These are phyloP conservation scores for Palaemon carinicauda DNA, from an alignment of 1,140 invertebrate species.

Conservation along the genomic window DNA sequence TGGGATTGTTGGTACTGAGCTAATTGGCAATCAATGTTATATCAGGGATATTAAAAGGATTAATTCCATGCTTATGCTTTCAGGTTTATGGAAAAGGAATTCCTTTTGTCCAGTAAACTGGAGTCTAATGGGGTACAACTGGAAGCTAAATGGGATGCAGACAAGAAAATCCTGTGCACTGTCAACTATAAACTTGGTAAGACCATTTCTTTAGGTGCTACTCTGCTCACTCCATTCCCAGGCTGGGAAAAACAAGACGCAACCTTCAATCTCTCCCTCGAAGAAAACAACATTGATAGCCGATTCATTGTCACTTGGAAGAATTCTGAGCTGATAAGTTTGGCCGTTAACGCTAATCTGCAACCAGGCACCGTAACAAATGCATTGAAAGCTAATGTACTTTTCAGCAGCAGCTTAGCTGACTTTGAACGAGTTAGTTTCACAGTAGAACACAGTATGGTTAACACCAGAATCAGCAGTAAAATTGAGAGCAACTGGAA, in stretches of 20 bases:
- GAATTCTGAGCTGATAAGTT: conserved; percentile 25
- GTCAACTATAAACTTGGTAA: conserved; percentile 27
- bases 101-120: not conserved
- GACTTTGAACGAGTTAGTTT: conserved; percentile 19
- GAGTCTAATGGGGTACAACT: conserved; percentile 4
- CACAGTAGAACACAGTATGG: conserved; percentile 25
- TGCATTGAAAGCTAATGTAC: not conserved
- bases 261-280: conserved; percentile 4
- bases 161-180: not conserved
- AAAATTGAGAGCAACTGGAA: conserved; percentile 25
- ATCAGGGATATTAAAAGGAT: no score
- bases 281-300: conserved; percentile 5
- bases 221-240: conserved; percentile 31
- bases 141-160: conserved; percentile 20
- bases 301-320: conserved; percentile 26
- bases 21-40: no score
- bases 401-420: conserved; percentile 25
- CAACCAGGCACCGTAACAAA: conserved; percentile 3
- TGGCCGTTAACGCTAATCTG: conserved; percentile 13
- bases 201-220: conserved; percentile 2
- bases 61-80: not conserved
- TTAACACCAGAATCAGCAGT: conserved; percentile 4
- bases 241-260: conserved; percentile 45
- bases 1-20: no score
- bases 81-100: conserved; percentile 7